Evolutionary conservation across 2,888 invertebrate species (phyloP).

Genomic region (Schizotus pectinicornis): DNA sequence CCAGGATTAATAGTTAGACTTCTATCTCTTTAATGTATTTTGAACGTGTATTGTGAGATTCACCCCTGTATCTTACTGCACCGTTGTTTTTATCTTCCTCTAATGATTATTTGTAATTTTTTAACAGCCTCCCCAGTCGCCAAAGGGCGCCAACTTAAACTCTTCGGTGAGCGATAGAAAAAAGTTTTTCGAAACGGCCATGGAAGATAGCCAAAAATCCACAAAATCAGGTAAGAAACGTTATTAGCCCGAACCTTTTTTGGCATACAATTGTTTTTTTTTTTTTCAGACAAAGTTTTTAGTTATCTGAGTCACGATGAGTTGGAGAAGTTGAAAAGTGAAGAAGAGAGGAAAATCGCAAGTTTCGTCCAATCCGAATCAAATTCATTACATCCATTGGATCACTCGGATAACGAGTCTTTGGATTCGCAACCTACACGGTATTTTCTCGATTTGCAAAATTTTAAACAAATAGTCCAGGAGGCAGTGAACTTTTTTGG

Average conservation of each 20-base stretch:
- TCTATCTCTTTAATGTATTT: too few species aligned
- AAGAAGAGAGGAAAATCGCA: constrained; percentile 90
- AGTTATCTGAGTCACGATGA: constrained; percentile 93
- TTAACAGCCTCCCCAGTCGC: constrained; percentile 65
- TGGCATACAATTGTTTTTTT: constrained; percentile 1
- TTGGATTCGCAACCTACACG: constrained; percentile 53
- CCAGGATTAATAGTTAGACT: too few species aligned
- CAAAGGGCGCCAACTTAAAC: constrained; percentile 76
- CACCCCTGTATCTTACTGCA: too few species aligned
- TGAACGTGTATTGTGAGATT: too few species aligned
- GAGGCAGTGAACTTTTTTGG: too few species aligned
- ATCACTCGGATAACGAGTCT: constrained; percentile 63
- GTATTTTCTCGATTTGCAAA: constrained; percentile 36
- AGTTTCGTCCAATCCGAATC: constrained; percentile 71
- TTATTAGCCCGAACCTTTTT: neutral
- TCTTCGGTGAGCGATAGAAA: constrained; percentile 92
- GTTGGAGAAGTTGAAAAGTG: constrained; percentile 91
- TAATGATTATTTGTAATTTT: too few species aligned
- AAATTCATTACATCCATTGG: constrained; percentile 62
- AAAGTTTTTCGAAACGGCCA: constrained; percentile 94
- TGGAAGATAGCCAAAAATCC: constrained; percentile 89
- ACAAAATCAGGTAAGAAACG: constrained; percentile 78
- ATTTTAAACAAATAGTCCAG: too few species aligned
- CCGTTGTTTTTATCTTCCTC: too few species aligned
- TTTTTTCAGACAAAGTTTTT: constrained; percentile 83